Evolutionary conservation across 2,797 vertebrate species (phyloP).

Genomic region (Muscicapa striata): DNA sequence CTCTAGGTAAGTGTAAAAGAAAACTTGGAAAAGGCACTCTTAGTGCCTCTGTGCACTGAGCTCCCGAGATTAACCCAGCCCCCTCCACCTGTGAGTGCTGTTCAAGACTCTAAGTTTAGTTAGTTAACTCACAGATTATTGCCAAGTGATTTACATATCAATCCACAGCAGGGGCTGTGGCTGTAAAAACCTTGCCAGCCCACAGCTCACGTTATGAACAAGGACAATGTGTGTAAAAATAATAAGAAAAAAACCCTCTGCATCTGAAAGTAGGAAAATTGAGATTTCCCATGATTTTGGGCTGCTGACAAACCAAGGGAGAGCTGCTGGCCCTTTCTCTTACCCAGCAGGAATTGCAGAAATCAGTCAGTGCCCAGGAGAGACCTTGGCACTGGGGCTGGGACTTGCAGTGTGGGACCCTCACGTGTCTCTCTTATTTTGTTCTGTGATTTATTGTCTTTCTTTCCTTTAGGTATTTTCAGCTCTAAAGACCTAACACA

Average conservation of each 20-base stretch:
- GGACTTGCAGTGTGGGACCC: accelerated
- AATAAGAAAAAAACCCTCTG: not conserved
- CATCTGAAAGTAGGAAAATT: not conserved
- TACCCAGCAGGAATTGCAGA: not conserved
- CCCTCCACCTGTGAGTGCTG: not conserved
- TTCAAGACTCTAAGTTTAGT: not conserved
- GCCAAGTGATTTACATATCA: not conserved
- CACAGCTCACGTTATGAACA: not conserved
- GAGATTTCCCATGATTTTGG: not conserved
- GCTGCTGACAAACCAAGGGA: not conserved
- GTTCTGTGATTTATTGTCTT: not conserved
- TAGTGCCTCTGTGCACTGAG: not conserved
- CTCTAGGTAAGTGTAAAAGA: not conserved
- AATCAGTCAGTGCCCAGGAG: accelerated
- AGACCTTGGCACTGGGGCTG: not conserved
- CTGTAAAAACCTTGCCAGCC: not conserved
- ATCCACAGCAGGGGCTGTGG: not conserved
- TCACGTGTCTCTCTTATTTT: accelerated
- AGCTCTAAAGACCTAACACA: not conserved
- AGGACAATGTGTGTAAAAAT: not conserved
- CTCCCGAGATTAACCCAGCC: not conserved
- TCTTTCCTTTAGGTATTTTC: not conserved
- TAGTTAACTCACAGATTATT: not conserved
- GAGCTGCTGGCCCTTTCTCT: not conserved
- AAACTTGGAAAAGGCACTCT: not conserved